Evolutionary conservation across 2,888 invertebrate species (phyloP).

Genomic region (Eristalis tenax): DNA sequence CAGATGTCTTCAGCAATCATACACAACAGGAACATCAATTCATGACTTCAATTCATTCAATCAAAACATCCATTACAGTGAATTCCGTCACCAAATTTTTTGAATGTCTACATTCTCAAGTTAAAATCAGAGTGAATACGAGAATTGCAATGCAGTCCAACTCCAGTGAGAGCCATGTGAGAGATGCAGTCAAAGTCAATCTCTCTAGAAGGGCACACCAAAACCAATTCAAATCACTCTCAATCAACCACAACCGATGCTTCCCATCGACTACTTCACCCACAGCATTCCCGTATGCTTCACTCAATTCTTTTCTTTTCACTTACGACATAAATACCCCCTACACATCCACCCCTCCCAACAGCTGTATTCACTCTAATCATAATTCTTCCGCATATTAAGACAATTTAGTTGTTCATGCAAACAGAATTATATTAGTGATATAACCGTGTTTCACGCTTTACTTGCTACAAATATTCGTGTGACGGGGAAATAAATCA

Average conservation of each 20-base stretch:
- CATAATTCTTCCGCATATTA: background rate
- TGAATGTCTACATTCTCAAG: no score
- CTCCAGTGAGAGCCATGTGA: no score
- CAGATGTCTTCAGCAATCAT: no score
- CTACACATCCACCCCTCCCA: background rate
- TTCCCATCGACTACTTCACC: conserved; percentile 1
- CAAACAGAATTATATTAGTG: background rate
- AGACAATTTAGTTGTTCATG: conserved; percentile 18
- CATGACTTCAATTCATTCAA: no score
- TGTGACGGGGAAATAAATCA: background rate
- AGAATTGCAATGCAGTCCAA: no score
- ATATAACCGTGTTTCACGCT: background rate
- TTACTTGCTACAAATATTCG: conserved; percentile 29
- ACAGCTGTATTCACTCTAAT: conserved; percentile 2
- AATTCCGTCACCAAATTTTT: no score
- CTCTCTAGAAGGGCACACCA: no score
- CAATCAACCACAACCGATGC: background rate
- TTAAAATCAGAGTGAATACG: no score
- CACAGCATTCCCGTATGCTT: conserved; percentile 1
- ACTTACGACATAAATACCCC: background rate
- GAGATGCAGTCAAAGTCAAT: no score
- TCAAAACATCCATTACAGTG: no score
- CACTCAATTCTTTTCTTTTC: conserved; percentile 14
- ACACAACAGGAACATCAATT: no score
- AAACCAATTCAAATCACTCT: background rate